Percentiles rank a stretch among this genome's conserved stretches.
Conservation (phyloP, 2,797 vertebrate species). For the Alosa sapidissima region DNA sequence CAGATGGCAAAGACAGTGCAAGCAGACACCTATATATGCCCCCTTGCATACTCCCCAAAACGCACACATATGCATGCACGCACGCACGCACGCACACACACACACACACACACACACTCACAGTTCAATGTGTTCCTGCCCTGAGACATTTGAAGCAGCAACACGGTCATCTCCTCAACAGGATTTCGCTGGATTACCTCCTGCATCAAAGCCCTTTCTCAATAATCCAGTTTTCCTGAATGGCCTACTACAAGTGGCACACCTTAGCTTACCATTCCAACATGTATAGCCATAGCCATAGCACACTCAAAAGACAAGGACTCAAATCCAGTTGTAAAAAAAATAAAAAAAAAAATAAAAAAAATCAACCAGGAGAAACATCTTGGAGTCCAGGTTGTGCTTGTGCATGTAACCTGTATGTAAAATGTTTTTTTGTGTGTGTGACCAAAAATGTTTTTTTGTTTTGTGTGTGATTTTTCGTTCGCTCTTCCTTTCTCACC, state of each 20-base stretch:
- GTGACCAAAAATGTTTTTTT: conserved; percentile 46
- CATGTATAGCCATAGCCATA: neutral
- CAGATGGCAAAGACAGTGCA: neutral
- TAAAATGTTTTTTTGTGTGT: conserved; percentile 28
- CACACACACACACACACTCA: neutral
- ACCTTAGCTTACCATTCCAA: conserved; percentile 10
- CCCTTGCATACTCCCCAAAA: neutral
- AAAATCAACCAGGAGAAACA: conserved; percentile 46
- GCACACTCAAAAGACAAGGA: neutral
- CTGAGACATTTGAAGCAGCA: conserved; percentile 16
- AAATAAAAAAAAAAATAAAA: neutral
- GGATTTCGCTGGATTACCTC: neutral
- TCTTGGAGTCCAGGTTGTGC: conserved; percentile 62
- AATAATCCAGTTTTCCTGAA: conserved; percentile 19
- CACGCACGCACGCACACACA: neutral
- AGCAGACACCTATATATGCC: neutral
- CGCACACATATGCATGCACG: neutral
- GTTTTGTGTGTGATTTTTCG: neutral
- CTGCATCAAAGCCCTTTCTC: neutral
- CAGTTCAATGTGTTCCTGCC: neutral
- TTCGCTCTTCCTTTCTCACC: conserved; percentile 52
- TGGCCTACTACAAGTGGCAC: neutral
- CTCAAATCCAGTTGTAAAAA: conserved; percentile 9
- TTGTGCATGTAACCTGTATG: conserved; percentile 54
- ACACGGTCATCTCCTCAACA: conserved; percentile 7